These are phyloP conservation scores for Pavo muticus DNA, from an alignment of 2,113 vertebrate genomes.

Conservation along the genomic window DNA sequence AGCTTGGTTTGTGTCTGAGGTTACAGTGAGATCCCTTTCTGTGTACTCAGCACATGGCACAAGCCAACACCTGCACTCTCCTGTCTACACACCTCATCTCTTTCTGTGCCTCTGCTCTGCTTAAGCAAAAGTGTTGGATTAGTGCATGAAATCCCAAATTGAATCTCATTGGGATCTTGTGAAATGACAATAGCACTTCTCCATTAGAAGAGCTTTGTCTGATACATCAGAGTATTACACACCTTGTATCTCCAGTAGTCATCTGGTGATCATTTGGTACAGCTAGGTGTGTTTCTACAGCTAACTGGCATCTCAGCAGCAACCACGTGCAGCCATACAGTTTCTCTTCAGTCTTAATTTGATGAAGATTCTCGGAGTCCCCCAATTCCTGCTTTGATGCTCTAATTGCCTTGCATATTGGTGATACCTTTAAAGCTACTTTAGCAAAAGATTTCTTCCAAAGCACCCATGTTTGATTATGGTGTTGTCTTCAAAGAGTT, in stretches of 20 bases:
- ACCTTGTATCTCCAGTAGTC: neutral
- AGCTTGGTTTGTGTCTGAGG: neutral
- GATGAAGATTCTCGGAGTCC: neutral
- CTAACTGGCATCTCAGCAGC: neutral
- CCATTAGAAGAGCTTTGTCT: rapidly evolving
- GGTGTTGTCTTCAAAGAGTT: neutral
- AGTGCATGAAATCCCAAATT: rapidly evolving
- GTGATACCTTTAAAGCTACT: neutral
- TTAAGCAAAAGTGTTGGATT: neutral
- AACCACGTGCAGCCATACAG: neutral
- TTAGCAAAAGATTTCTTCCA: neutral
- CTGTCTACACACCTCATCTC: neutral
- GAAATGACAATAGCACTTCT: rapidly evolving
- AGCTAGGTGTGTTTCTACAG: neutral
- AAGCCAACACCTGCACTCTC: neutral
- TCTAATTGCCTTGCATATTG: neutral
- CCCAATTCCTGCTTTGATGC: neutral
- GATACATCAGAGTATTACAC: neutral
- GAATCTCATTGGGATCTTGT: neutral
- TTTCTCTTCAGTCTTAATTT: neutral
- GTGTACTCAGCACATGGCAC: rapidly evolving
- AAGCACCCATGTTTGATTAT: neutral
- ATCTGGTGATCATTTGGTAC: neutral
- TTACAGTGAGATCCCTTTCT: rapidly evolving
- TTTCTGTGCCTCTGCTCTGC: neutral